phyloP scores from a whole-genome alignment of 92 coral and sea anemone genomes.

The Epizoanthus rinbou region DNA sequence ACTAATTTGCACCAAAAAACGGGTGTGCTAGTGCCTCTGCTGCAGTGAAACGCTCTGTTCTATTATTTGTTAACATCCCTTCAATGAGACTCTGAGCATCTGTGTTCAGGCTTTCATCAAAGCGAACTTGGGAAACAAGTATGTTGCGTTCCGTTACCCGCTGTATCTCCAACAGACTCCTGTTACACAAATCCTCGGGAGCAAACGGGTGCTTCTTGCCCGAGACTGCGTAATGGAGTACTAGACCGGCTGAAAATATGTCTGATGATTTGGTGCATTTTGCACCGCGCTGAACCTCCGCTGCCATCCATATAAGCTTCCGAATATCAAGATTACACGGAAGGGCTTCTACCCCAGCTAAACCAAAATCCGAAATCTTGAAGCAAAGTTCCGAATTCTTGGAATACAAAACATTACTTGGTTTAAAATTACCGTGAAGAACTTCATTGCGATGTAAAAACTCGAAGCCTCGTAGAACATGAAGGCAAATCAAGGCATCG shows the following conservation, averaged over 20 bases:
- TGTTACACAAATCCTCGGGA: not conserved
- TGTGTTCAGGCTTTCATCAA: not conserved
- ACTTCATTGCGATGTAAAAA: slow-evolving; percentile 4
- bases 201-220: slow-evolving; percentile 21
- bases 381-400: slow-evolving; percentile 2
- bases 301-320: slow-evolving; percentile 15
- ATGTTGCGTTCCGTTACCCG: slow-evolving; percentile 7
- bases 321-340: not conserved
- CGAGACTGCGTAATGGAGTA: not conserved
- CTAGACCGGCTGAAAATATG: slow-evolving; percentile 2
- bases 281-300: slow-evolving; percentile 16
- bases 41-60: not conserved
- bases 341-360: not conserved
- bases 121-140: not conserved
- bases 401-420: not conserved
- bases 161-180: slow-evolving; percentile 4
- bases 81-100: not conserved
- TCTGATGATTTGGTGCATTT: slow-evolving; percentile 2
- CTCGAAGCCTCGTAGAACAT: slow-evolving; percentile 12
- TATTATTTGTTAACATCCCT: not conserved
- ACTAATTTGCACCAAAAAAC: not conserved
- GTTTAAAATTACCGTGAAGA: slow-evolving; percentile 27
- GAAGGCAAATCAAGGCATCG: slow-evolving; percentile 4
- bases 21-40: not conserved
- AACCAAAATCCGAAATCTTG: slow-evolving; percentile 13